Percentiles rank a stretch among this genome's conserved stretches.
phyloP scores from a whole-genome alignment of 1,140 invertebrate species.

The Drosophila azteca region DNA sequence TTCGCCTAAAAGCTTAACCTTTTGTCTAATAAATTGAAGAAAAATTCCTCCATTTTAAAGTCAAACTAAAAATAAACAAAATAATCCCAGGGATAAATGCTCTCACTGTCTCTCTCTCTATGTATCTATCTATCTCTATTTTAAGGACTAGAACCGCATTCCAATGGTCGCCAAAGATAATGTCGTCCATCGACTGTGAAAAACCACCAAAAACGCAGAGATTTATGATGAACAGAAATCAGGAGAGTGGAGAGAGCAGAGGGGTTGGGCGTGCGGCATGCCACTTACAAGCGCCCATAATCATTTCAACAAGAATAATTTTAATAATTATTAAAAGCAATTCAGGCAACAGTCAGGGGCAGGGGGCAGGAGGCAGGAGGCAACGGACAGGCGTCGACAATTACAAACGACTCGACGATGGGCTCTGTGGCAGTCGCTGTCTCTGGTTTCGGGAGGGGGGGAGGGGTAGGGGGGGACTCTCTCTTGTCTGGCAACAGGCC shows the following conservation, averaged over 20 bases:
- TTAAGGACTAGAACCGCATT: constrained; percentile 22
- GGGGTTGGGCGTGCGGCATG: constrained; percentile 28
- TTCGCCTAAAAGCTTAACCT: constrained; percentile 6
- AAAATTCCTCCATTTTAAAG: background rate
- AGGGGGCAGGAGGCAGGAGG: constrained; percentile 9
- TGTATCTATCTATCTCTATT: constrained; percentile 12
- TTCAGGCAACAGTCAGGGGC: constrained; percentile 23
- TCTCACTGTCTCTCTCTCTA: too few species aligned
- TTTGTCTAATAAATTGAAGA: constrained; percentile 18
- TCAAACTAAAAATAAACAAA: constrained; percentile 9
- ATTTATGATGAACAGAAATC: constrained; percentile 66
- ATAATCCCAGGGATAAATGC: too few species aligned
- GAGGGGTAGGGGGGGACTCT: too few species aligned
- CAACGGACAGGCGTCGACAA: constrained; percentile 59
- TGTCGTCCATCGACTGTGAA: constrained; percentile 40
- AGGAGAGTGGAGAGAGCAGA: background rate
- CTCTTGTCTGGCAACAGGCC: constrained; percentile 67
- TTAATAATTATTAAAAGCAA: constrained; percentile 81
- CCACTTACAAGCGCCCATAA: constrained; percentile 79
- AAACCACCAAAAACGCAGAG: constrained; percentile 50
- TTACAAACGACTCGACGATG: constrained; percentile 55
- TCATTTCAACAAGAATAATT: constrained; percentile 83
- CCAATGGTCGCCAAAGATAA: constrained; percentile 7
- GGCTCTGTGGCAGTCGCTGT: too few species aligned
- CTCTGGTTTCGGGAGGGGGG: too few species aligned